Conservation (phyloP, 2,888 invertebrate genomes). For the Melanostoma mellinum region DNA sequence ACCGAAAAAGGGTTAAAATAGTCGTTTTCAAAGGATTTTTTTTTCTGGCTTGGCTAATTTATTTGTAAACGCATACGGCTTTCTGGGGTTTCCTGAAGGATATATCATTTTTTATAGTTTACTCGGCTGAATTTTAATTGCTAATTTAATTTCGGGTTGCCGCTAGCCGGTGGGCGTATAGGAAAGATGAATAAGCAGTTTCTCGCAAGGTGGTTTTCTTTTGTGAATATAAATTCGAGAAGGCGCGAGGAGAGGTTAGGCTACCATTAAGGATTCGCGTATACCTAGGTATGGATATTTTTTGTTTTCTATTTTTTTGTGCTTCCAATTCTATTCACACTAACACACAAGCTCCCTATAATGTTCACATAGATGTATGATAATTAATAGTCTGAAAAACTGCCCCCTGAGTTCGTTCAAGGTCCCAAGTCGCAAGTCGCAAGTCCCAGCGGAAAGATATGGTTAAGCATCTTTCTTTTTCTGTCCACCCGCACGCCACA, state of each 20-base stretch:
- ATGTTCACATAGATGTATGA: too few relatives aligned
- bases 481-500: neutral
- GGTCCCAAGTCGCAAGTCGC: too few relatives aligned
- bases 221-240: constrained; percentile 38
- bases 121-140: constrained; percentile 71
- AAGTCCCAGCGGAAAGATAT: neutral
- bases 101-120: constrained; percentile 70
- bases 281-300: too few relatives aligned
- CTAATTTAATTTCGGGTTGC: constrained; percentile 62
- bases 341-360: too few relatives aligned
- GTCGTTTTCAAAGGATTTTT: constrained; percentile 44
- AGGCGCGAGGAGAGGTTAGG: constrained; percentile 8
- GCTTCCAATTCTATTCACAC: too few relatives aligned
- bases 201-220: constrained; percentile 49
- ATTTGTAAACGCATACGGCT: constrained; percentile 66
- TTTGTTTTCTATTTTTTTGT: too few relatives aligned
- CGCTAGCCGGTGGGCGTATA: constrained; percentile 6
- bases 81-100: constrained; percentile 49
- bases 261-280: too few relatives aligned
- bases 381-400: too few relatives aligned
- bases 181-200: constrained; percentile 55
- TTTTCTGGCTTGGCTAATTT: constrained; percentile 48
- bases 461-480: too few relatives aligned
- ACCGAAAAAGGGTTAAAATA: constrained; percentile 46
- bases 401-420: too few relatives aligned